Evolutionary conservation across 1,140 invertebrate genomes (phyloP).

Genomic region (Adoxophyes honmai): DNA sequence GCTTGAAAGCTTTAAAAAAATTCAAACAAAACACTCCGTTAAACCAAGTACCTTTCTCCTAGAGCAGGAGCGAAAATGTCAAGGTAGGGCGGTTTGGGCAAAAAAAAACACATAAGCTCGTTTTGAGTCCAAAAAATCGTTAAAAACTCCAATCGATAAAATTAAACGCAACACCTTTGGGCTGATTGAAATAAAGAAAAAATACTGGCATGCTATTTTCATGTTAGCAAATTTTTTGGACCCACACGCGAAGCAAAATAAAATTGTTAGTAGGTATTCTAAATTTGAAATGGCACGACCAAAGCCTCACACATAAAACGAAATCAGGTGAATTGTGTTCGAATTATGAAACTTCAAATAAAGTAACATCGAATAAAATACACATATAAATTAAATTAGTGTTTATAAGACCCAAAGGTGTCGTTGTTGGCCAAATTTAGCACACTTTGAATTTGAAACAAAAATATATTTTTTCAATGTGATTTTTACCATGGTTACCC

Average conservation of each 20-base stretch:
- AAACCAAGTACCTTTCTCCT: slow-evolving; percentile 59
- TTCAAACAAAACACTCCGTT: slow-evolving; percentile 40
- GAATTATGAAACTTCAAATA: slow-evolving; percentile 21
- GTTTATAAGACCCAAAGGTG: slow-evolving; percentile 76
- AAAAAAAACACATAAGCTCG: slow-evolving; percentile 64
- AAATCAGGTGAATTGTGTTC: slow-evolving; percentile 67
- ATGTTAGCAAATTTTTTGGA: slow-evolving; percentile 61
- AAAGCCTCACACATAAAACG: slow-evolving; percentile 69
- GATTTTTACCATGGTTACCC: slow-evolving; percentile 40
- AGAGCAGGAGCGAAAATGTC: slow-evolving; percentile 64
- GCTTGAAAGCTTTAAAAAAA: slow-evolving; percentile 31
- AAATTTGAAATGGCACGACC: slow-evolving; percentile 36
- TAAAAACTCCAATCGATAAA: slow-evolving; percentile 25
- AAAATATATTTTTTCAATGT: slow-evolving; percentile 20
- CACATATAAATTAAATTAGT: slow-evolving; percentile 51
- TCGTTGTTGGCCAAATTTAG: slow-evolving; percentile 38
- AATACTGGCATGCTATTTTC: slow-evolving; percentile 39
- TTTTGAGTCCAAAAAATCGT: slow-evolving; percentile 71
- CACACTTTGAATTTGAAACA: too few species aligned
- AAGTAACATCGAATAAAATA: slow-evolving; percentile 36
- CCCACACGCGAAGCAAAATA: slow-evolving; percentile 54
- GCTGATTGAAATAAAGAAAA: slow-evolving; percentile 39
- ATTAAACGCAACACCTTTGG: slow-evolving; percentile 72
- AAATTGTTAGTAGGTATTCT: slow-evolving; percentile 51
- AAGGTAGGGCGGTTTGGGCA: slow-evolving; percentile 65